Conservation (phyloP, 2,113 vertebrate species). For the Mustela nigripes region DNA sequence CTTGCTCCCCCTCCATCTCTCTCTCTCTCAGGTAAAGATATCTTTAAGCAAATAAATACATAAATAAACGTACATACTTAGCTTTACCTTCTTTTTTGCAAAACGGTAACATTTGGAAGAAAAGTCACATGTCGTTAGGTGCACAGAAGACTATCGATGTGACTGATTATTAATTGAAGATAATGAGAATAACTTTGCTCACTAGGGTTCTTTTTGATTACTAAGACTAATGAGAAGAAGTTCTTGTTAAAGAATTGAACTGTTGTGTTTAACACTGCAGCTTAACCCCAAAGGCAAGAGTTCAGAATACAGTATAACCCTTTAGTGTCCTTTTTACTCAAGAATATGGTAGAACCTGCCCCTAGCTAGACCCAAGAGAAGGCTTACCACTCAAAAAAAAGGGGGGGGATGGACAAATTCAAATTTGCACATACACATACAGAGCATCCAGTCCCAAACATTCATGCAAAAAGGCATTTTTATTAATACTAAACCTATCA, state of each 20-base stretch:
- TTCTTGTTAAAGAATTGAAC: background rate
- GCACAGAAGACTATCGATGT: background rate
- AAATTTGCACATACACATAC: background rate
- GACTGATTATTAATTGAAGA: background rate
- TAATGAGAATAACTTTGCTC: background rate
- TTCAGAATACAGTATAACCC: background rate
- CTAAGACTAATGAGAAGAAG: conserved; percentile 26
- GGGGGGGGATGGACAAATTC: conserved; percentile 23
- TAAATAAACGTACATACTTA: background rate
- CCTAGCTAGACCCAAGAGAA: background rate
- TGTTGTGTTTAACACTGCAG: background rate
- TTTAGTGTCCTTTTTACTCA: background rate
- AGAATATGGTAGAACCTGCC: background rate
- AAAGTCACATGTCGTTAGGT: background rate
- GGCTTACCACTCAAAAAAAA: background rate
- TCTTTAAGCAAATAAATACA: background rate
- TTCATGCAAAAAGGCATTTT: conserved; percentile 51
- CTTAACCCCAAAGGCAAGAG: background rate
- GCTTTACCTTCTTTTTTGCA: background rate
- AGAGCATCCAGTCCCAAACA: conserved; percentile 41
- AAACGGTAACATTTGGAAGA: background rate
- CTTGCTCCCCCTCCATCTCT: background rate
- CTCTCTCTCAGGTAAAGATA: background rate
- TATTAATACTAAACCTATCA: conserved; percentile 73
- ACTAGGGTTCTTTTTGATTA: conserved; percentile 23